Evolutionary conservation across 1,140 invertebrate species (phyloP).

Genomic region (Bombus picipes): DNA sequence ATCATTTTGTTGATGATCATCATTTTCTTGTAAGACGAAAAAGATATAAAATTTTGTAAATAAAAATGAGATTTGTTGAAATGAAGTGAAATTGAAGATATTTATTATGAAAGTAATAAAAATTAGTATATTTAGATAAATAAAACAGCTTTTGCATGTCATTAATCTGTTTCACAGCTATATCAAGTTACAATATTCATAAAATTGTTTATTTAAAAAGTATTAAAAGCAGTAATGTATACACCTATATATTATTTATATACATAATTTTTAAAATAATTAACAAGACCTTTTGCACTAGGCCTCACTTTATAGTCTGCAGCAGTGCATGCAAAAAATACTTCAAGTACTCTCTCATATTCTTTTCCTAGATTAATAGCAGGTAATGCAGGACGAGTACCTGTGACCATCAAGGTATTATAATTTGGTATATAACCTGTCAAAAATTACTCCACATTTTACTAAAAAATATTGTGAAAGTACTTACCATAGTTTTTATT

Average conservation of each 20-base stretch:
- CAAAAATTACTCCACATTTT: not conserved
- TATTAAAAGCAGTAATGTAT: not conserved
- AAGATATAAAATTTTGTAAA: slow-evolving; percentile 7
- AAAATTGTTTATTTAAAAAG: slow-evolving; percentile 27
- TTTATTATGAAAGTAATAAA: not conserved
- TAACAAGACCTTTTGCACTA: slow-evolving; percentile 82
- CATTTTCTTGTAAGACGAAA: slow-evolving; percentile 49
- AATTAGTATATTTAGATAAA: not conserved
- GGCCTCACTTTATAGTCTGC: slow-evolving; percentile 85
- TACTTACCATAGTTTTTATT: slow-evolving; percentile 65
- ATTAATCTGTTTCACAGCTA: not conserved
- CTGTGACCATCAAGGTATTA: slow-evolving; percentile 72
- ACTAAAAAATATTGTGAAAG: not conserved
- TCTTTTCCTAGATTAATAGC: slow-evolving; percentile 84
- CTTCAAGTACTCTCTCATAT: slow-evolving; percentile 86
- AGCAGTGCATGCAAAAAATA: slow-evolving; percentile 90
- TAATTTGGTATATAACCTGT: slow-evolving; percentile 28
- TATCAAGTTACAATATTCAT: slow-evolving; percentile 21
- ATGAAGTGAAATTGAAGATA: not conserved
- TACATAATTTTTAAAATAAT: slow-evolving; percentile 74
- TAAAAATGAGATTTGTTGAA: slow-evolving; percentile 34
- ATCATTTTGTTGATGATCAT: slow-evolving; percentile 72
- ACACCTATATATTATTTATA: slow-evolving; percentile 7
- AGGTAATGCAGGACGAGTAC: slow-evolving; percentile 87
- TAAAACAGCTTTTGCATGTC: not conserved